Conservation (phyloP, 2,113 vertebrate species). For the Halcyon senegalensis region DNA sequence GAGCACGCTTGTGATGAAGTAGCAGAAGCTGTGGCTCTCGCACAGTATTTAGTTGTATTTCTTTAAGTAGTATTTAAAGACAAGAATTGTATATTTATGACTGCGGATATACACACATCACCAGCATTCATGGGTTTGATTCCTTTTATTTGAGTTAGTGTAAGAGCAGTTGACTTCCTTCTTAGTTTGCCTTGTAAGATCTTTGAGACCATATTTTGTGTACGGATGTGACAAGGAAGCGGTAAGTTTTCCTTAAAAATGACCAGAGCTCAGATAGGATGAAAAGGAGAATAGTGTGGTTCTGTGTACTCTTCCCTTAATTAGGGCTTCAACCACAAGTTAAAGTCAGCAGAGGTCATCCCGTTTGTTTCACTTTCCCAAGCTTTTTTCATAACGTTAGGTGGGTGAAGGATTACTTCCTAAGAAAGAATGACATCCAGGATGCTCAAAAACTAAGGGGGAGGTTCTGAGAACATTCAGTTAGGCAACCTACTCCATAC, state of each 20-base stretch:
- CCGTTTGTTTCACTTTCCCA: not conserved
- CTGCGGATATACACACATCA: not conserved
- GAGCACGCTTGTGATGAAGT: not conserved
- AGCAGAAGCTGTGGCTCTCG: not conserved
- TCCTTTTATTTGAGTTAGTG: conserved; percentile 39
- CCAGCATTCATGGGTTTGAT: not conserved
- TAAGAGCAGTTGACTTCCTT: conserved; percentile 9
- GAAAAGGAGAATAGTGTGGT: not conserved
- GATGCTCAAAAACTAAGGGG: not conserved
- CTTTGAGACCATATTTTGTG: not conserved
- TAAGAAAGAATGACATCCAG: not conserved
- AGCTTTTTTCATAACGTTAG: not conserved
- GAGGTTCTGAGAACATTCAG: not conserved
- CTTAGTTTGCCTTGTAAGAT: not conserved
- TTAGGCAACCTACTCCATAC: not conserved
- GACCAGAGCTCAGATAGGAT: not conserved
- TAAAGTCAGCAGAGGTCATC: conserved; percentile 9
- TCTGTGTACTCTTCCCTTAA: not conserved
- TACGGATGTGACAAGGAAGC: not conserved
- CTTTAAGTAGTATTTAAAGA: not conserved
- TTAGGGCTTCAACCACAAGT: not conserved
- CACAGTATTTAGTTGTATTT: not conserved
- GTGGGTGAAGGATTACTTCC: not conserved
- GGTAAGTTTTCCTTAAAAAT: not conserved
- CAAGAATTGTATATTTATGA: not conserved